Evolutionary conservation across 2,797 vertebrate species (phyloP).

Genomic region (Meriones psammophilus): DNA sequence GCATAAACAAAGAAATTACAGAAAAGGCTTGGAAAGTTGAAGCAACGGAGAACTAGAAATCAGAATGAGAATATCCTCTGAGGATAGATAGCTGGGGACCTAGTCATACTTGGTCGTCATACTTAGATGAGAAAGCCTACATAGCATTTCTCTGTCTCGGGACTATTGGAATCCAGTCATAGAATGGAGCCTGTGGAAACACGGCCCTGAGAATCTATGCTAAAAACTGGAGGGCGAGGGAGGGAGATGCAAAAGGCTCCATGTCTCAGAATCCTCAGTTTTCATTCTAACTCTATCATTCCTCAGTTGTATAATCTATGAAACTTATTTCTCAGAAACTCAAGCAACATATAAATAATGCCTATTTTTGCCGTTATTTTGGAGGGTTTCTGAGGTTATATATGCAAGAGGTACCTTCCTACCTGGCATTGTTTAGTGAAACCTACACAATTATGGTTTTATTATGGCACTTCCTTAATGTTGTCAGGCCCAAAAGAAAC

Average conservation of each 20-base stretch:
- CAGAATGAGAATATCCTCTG: neutral
- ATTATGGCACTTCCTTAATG: neutral
- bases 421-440: neutral
- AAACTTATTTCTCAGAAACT: slow-evolving; percentile 4
- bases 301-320: neutral
- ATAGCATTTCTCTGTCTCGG: neutral
- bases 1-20: neutral
- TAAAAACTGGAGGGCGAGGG: neutral
- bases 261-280: neutral
- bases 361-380: neutral
- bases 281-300: neutral
- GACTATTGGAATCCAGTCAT: neutral
- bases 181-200: neutral
- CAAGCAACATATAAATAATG: neutral
- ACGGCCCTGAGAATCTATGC: neutral
- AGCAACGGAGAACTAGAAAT: neutral
- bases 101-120: neutral
- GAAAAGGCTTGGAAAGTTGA: neutral
- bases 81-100: neutral
- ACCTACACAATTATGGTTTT: neutral
- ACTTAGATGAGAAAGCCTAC: neutral
- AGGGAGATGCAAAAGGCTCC: neutral
- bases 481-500: neutral
- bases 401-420: neutral
- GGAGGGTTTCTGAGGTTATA: slow-evolving; percentile 17